Evolutionary conservation across 2,797 vertebrate genomes (phyloP).

Genomic region (Tapera naevia): DNA sequence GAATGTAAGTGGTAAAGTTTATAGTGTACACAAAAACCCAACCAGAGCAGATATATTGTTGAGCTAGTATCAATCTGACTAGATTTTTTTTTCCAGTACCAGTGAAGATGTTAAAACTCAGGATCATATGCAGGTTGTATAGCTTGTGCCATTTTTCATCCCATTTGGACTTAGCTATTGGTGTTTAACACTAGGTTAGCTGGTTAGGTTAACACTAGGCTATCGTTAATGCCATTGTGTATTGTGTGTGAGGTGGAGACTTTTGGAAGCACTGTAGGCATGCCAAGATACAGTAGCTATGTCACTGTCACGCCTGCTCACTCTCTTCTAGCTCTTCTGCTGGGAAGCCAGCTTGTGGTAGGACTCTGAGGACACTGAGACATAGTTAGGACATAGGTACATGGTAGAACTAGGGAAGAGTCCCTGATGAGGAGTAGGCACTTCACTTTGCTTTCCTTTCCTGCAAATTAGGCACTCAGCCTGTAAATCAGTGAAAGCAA

Average conservation of each 20-base stretch:
- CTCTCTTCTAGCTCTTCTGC: background rate
- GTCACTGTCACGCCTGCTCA: fast-evolving
- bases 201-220: fast-evolving
- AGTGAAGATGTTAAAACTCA: background rate
- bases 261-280: fast-evolving
- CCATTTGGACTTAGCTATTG: background rate
- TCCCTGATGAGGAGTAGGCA: fast-evolving
- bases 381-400: fast-evolving
- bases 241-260: fast-evolving
- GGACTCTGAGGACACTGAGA: background rate
- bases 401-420: background rate
- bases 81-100: background rate
- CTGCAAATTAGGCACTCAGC: background rate
- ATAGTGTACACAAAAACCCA: fast-evolving
- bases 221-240: fast-evolving
- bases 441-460: background rate
- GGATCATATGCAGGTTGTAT: background rate
- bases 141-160: background rate
- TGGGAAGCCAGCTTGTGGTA: background rate
- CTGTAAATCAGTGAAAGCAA: background rate
- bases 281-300: fast-evolving
- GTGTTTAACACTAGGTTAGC: background rate
- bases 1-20: background rate
- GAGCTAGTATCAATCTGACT: background rate
- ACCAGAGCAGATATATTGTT: background rate